phyloP scores from a whole-genome alignment of 2,113 vertebrate species.

The Illadopsis cleaveri region DNA sequence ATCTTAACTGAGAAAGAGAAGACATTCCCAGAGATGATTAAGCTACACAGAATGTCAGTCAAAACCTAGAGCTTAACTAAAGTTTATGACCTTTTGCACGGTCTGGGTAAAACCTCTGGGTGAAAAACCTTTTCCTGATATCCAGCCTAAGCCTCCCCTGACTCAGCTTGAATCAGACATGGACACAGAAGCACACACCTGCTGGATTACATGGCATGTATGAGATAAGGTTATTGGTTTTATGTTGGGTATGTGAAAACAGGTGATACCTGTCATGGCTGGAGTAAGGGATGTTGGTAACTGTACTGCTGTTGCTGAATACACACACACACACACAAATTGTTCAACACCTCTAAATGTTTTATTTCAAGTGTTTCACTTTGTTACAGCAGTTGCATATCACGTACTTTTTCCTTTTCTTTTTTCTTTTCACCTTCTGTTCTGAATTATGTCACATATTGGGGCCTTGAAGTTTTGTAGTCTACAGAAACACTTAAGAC shows the following conservation, averaged over 20 bases:
- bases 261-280: background rate
- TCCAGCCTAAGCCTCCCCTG: background rate
- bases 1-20: background rate
- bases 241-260: fast-evolving
- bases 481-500: background rate
- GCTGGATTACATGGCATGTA: background rate
- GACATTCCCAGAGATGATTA: background rate
- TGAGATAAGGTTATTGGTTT: background rate
- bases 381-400: background rate
- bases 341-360: background rate
- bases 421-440: background rate
- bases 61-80: background rate
- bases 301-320: background rate
- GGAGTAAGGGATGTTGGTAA: background rate
- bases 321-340: background rate
- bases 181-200: background rate
- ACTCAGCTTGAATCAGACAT: background rate
- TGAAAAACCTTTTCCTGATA: background rate
- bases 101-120: background rate
- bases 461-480: background rate
- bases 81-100: background rate
- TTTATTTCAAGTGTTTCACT: background rate
- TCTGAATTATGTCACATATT: background rate
- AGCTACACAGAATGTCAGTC: background rate
- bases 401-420: no score